Conservation (phyloP, 2,113 vertebrate species). For the Mormyrus iriodes region DNA sequence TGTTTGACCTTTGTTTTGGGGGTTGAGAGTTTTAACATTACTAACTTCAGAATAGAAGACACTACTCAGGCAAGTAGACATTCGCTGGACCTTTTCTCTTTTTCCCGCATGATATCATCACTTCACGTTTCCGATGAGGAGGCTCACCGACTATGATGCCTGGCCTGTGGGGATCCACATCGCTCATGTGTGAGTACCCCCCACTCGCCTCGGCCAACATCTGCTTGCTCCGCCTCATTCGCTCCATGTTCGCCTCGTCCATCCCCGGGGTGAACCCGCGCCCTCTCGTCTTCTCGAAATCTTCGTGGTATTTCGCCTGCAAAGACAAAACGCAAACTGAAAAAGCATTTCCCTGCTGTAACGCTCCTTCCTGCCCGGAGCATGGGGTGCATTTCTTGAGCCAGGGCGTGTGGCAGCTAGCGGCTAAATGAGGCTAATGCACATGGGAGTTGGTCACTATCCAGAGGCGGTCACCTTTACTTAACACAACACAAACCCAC, state of each 20-base stretch:
- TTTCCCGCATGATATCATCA: background rate
- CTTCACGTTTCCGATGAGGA: background rate
- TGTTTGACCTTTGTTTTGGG: background rate
- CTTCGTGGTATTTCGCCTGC: constrained; percentile 82
- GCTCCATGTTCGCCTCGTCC: constrained; percentile 68
- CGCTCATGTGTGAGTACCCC: constrained; percentile 71
- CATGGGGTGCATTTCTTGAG: no score
- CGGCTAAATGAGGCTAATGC: no score
- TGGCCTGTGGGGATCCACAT: constrained; percentile 72
- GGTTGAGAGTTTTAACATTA: background rate
- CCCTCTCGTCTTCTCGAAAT: constrained; percentile 77
- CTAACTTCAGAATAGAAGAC: background rate
- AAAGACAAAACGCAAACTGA: constrained; percentile 15
- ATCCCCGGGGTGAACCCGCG: constrained; percentile 70
- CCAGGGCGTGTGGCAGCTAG: no score
- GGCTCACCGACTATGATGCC: constrained; percentile 78
- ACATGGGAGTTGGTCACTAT: no score
- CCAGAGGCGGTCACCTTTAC: no score
- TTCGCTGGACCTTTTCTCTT: background rate
- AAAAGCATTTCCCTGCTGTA: background rate
- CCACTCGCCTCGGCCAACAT: constrained; percentile 71
- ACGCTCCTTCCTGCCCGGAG: no score
- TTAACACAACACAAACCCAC: no score
- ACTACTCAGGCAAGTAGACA: background rate
- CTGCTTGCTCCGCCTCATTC: constrained; percentile 67